These are phyloP conservation scores for Dicrostonyx torquatus DNA, from an alignment of 2,797 vertebrate genomes.

Conservation along the genomic window DNA sequence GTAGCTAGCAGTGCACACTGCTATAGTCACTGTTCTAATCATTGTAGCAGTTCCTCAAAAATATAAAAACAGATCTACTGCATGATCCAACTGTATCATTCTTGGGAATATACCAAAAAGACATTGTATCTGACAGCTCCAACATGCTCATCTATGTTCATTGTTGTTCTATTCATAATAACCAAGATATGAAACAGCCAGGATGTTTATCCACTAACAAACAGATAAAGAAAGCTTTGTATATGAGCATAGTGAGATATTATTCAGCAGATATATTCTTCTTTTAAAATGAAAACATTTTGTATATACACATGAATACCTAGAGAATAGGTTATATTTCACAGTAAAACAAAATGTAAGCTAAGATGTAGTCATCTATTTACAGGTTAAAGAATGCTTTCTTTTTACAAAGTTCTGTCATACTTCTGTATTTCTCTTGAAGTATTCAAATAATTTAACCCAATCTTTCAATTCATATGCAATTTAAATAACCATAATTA, in stretches of 20 bases:
- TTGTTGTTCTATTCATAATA: not conserved
- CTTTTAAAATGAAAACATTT: not conserved
- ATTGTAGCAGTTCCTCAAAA: not conserved
- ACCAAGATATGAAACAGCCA: no score
- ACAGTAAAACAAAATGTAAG: not conserved
- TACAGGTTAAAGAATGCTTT: not conserved
- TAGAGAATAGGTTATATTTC: not conserved
- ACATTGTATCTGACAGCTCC: not conserved
- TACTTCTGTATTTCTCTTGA: constrained; percentile 18
- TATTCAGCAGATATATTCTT: not conserved
- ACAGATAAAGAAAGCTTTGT: not conserved
- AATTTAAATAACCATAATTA: constrained; percentile 76
- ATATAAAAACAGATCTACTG: not conserved
- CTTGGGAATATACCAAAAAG: not conserved
- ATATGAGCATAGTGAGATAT: no score
- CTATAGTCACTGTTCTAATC: not conserved
- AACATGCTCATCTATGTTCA: no score
- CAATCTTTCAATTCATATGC: constrained; percentile 72
- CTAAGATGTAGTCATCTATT: not conserved
- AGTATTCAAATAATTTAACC: constrained; percentile 25
- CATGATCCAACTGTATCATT: not conserved
- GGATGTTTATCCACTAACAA: not conserved
- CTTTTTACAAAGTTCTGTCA: not conserved
- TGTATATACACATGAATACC: not conserved
- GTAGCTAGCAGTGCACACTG: not conserved